Evolutionary conservation across 1,140 invertebrate genomes (phyloP), one percentile per base, ranked within the genome.

Genomic region (Eumeta japonica): DNA sequence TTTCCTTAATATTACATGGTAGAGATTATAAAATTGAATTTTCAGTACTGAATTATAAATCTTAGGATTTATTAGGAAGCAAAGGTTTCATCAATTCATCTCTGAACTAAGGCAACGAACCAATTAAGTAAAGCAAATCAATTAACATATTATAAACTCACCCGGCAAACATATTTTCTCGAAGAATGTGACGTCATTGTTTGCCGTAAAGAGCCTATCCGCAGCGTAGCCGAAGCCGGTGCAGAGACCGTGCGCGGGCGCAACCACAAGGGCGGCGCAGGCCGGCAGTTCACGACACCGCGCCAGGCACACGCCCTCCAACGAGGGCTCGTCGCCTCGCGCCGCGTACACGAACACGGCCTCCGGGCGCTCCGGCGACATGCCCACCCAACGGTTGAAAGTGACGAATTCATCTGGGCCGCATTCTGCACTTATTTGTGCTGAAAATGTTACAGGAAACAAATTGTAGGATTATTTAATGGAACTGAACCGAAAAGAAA

Each of bases 101-200:
- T n/a, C n/a, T n/a, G n/a, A n/a, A n/a, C n/a, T n/a, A n/a, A n/a
- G n/a, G n/a, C n/a, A n/a, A n/a, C n/a, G n/a, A n/a, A n/a, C n/a
- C n/a, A n/a, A n/a, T n/a, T n/a, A n/a, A n/a, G 20, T 24, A 24
- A n/a, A 24, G 20, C 20, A 7, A 5, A 5, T n/a, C 5, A 24
- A 24, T 7, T 7, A 24, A n/a, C 11, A 34, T 16, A 14, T 31
- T 28, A 39, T 38, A 2, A 43, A 50, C 64, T 45, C 43, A 74
- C 73, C 36, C 52, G 58, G 43, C 28, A 73, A 40, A 38, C 71
- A 77, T 38, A 59, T 58, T 52, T 72, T 77, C 31, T 61, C 63
- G 40, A 75, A 77, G 39, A 63, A 73, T 11, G 63, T 61, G 10
- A 60, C 61, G 44, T 75, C 71, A 35, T 65, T 64, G 37, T 75